These are phyloP conservation scores for Kryptopterus vitreolus DNA, from an alignment of 2,797 vertebrate species.

Conservation along the genomic window DNA sequence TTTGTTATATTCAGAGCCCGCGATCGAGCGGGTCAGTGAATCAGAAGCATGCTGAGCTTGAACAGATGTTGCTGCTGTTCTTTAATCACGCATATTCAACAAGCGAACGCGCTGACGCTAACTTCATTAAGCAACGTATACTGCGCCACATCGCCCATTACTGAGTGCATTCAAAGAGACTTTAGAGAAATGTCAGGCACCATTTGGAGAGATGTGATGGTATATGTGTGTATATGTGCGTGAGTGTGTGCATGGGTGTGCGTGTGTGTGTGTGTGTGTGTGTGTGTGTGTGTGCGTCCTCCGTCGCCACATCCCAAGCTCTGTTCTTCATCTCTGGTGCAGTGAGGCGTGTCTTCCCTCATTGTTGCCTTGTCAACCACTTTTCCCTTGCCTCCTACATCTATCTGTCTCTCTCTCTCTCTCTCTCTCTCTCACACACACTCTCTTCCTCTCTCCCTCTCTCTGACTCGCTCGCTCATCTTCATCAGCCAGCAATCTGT, in stretches of 20 bases:
- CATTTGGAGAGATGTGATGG: slow-evolving; percentile 7
- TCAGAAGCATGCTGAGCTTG: slow-evolving; percentile 30
- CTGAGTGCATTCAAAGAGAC: neutral
- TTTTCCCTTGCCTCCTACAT: slow-evolving; percentile 43
- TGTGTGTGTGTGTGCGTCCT: neutral
- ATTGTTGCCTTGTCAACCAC: slow-evolving; percentile 60
- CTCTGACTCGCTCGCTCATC: slow-evolving; percentile 47
- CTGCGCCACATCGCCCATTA: neutral
- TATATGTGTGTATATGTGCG: neutral
- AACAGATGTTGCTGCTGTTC: slow-evolving; percentile 56
- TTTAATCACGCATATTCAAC: slow-evolving; percentile 34
- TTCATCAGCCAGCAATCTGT: slow-evolving; percentile 39
- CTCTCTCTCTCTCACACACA: slow-evolving; percentile 12
- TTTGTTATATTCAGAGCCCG: slow-evolving; percentile 2
- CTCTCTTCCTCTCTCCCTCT: slow-evolving; percentile 45
- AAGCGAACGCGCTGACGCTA: slow-evolving; percentile 5
- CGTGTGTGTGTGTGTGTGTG: slow-evolving; percentile 24
- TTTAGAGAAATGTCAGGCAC: slow-evolving; percentile 27
- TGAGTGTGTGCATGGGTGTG: slow-evolving; percentile 4
- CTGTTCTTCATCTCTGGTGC: slow-evolving; percentile 53
- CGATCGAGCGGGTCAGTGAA: slow-evolving; percentile 25
- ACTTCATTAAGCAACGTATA: slow-evolving; percentile 2
- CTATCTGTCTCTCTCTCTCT: slow-evolving; percentile 19
- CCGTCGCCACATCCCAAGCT: slow-evolving; percentile 22
- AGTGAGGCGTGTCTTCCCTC: slow-evolving; percentile 51